These are phyloP conservation scores for Merodon equestris DNA, from an alignment of 2,888 invertebrate species.

Conservation along the genomic window DNA sequence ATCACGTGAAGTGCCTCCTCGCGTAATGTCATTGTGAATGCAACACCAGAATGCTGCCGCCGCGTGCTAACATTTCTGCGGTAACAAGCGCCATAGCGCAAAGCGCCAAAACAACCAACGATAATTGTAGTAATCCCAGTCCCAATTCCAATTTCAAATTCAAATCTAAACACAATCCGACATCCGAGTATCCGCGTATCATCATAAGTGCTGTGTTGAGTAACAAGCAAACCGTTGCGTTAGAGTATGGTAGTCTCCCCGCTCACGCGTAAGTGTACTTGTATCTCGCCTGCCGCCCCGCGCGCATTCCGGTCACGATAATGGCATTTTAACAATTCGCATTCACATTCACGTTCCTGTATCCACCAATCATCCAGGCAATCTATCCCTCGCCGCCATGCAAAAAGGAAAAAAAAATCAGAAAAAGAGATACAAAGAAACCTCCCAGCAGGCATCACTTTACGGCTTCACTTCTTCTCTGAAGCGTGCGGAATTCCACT, in stretches of 20 bases:
- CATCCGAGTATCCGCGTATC: conserved; percentile 14
- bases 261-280: neutral
- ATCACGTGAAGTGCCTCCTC: conserved; percentile 62
- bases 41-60: conserved; percentile 19
- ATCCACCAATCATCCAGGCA: conserved; percentile 50
- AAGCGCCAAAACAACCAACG: conserved; percentile 20
- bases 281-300: conserved; percentile 7
- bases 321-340: conserved; percentile 66
- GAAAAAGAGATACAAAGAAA: conserved; percentile 6
- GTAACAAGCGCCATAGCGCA: conserved; percentile 44
- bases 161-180: conserved; percentile 34
- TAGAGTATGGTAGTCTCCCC: conserved; percentile 14
- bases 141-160: conserved; percentile 43
- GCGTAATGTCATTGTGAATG: conserved; percentile 62
- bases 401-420: too few species aligned
- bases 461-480: too few species aligned
- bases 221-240: conserved; percentile 58
- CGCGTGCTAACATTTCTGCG: conserved; percentile 33
- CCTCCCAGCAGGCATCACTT: neutral
- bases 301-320: conserved; percentile 63
- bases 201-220: conserved; percentile 54
- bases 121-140: conserved; percentile 31
- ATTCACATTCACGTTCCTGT: conserved; percentile 20
- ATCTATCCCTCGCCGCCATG: conserved; percentile 29
- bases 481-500: conserved; percentile 46